Conservation (phyloP, 2,888 invertebrate species). For the Magallana nippona region DNA sequence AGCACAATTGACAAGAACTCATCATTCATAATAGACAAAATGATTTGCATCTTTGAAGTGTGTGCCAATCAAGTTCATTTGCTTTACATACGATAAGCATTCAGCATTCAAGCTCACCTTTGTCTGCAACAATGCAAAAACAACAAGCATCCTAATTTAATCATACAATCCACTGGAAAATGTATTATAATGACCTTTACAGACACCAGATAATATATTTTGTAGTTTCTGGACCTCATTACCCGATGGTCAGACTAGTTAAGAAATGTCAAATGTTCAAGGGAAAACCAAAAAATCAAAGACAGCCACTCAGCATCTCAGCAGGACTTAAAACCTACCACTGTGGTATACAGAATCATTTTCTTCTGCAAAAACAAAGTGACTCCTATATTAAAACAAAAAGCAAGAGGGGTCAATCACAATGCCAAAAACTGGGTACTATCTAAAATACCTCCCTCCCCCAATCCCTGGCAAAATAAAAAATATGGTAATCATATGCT, state of each 20-base stretch:
- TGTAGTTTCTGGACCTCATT: conserved; percentile 16
- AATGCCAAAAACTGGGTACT: no score
- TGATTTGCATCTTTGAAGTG: conserved; percentile 16
- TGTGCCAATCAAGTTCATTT: conserved; percentile 31
- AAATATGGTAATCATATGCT: no score
- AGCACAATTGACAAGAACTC: conserved; percentile 14
- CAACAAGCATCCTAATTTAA: not conserved
- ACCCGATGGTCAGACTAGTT: conserved; percentile 9
- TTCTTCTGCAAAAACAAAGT: no score
- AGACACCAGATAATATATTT: not conserved
- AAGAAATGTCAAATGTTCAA: conserved; percentile 19
- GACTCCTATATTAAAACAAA: no score
- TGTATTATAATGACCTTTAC: not conserved
- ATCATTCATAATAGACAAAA: conserved; percentile 23
- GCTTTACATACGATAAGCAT: conserved; percentile 8
- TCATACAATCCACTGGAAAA: not conserved
- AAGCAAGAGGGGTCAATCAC: no score
- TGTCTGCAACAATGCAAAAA: not conserved
- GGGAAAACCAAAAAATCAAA: conserved; percentile 6
- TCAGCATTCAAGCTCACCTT: not conserved
- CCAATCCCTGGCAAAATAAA: no score
- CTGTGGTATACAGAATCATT: not conserved
- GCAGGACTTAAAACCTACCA: not conserved
- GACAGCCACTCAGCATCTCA: not conserved
- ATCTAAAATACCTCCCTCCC: no score